Evolutionary conservation across 2,797 vertebrate species (phyloP).

Genomic region (Chelidonichthys spinosus): DNA sequence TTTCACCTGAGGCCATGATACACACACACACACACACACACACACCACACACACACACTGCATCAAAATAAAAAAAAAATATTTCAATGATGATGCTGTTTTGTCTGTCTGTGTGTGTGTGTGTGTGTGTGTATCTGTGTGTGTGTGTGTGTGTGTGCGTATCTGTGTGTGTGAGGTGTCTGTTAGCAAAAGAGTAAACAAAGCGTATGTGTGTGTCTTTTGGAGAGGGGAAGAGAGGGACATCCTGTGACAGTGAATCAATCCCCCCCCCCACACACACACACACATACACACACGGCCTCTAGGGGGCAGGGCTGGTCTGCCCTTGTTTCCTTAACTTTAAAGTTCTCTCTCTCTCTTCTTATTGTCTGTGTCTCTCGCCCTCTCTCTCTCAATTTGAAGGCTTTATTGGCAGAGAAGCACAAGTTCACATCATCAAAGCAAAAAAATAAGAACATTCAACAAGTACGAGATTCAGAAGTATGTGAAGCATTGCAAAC

Average conservation of each 20-base stretch:
- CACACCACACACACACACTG: slow-evolving; percentile 22
- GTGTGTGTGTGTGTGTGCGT: slow-evolving; percentile 66
- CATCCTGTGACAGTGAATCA: slow-evolving; percentile 84
- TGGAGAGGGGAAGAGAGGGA: too few species aligned
- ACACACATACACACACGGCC: slow-evolving; percentile 65
- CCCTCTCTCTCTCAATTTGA: background rate
- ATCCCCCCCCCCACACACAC: slow-evolving; percentile 84
- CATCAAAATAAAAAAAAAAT: slow-evolving; percentile 15
- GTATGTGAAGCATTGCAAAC: too few species aligned
- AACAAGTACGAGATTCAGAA: too few species aligned
- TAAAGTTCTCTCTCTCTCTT: slow-evolving; percentile 11
- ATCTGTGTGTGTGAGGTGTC: slow-evolving; percentile 38
- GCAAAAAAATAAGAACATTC: too few species aligned
- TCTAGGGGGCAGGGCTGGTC: slow-evolving; percentile 79
- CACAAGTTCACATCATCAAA: too few species aligned
- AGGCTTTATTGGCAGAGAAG: background rate
- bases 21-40: slow-evolving; percentile 32
- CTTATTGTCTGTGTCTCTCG: slow-evolving; percentile 2
- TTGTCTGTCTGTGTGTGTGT: background rate
- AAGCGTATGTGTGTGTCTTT: slow-evolving; percentile 31
- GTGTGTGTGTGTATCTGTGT: slow-evolving; percentile 53
- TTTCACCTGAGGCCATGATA: slow-evolving; percentile 73
- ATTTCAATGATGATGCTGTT: slow-evolving; percentile 10
- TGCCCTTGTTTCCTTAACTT: slow-evolving; percentile 37
- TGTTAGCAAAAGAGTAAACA: slow-evolving; percentile 48